phyloP scores from a whole-genome alignment of 1,140 invertebrate species.

The Cotesia typhae region DNA sequence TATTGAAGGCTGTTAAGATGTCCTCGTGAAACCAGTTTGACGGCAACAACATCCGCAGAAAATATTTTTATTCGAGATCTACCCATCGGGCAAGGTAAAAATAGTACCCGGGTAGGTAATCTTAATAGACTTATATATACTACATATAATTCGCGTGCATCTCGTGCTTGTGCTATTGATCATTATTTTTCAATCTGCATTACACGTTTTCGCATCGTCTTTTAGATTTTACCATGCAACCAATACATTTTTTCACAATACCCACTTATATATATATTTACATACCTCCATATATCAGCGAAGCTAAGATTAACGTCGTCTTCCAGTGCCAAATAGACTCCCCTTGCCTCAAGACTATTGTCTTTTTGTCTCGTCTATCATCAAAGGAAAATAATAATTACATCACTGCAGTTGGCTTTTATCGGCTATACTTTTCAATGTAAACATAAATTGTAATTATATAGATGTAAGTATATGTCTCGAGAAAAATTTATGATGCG shows the following conservation, averaged over 20 bases:
- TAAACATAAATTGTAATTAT: conserved; percentile 8
- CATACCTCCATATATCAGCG: conserved; percentile 20
- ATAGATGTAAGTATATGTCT: no score
- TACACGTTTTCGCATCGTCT: not conserved
- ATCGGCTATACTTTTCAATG: not conserved
- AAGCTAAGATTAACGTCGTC: conserved; percentile 16
- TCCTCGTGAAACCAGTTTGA: conserved; percentile 56
- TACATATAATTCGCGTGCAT: conserved; percentile 11
- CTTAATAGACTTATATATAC: conserved; percentile 21
- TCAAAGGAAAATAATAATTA: conserved; percentile 3
- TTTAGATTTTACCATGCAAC: not conserved
- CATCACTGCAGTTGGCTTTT: not conserved
- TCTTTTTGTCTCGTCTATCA: not conserved
- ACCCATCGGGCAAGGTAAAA: conserved; percentile 43
- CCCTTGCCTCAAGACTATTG: not conserved
- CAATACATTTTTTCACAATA: not conserved
- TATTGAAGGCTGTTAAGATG: conserved; percentile 30
- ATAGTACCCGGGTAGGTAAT: conserved; percentile 39
- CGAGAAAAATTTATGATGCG: no score
- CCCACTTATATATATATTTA: conserved; percentile 1
- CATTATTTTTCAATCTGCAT: conserved; percentile 16
- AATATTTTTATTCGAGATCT: conserved; percentile 29
- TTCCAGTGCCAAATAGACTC: not conserved
- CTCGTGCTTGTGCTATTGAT: conserved; percentile 3
- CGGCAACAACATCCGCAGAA: conserved; percentile 43